phyloP scores from a whole-genome alignment of 2,797 vertebrate genomes.

The Dicrostonyx torquatus region DNA sequence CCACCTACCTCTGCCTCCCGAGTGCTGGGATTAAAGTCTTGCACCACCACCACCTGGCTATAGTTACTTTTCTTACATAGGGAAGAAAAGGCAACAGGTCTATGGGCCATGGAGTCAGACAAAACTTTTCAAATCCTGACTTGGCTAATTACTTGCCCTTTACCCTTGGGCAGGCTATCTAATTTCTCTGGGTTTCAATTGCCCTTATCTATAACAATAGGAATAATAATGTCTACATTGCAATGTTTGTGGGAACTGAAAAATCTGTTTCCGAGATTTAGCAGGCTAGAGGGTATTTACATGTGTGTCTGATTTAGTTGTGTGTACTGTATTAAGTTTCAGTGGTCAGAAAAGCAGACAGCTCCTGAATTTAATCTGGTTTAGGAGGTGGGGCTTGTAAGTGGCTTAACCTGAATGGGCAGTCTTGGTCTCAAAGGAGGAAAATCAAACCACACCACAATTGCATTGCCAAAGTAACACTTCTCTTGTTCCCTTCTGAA shows the following conservation, averaged over 20 bases:
- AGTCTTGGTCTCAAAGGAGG: background rate
- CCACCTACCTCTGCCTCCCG: too few species aligned
- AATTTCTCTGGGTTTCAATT: conserved; percentile 53
- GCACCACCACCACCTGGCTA: background rate
- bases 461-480: background rate
- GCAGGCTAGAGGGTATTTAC: conserved; percentile 62
- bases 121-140: conserved; percentile 48
- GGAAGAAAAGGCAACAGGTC: conserved; percentile 4
- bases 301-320: conserved; percentile 33
- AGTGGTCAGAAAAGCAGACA: background rate
- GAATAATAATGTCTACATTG: conserved; percentile 11
- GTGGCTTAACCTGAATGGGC: background rate
- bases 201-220: conserved; percentile 57
- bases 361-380: conserved; percentile 17
- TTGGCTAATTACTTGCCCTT: conserved; percentile 48
- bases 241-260: conserved; percentile 66
- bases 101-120: conserved; percentile 11
- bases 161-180: conserved; percentile 55
- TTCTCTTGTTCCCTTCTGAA: background rate
- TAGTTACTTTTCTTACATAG: background rate
- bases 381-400: background rate
- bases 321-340: conserved; percentile 50
- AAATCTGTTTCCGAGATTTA: conserved; percentile 64
- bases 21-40: too few species aligned
- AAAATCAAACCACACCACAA: background rate